These are phyloP conservation scores for Motacilla alba DNA, from an alignment of 2,113 vertebrate species.

Conservation along the genomic window DNA sequence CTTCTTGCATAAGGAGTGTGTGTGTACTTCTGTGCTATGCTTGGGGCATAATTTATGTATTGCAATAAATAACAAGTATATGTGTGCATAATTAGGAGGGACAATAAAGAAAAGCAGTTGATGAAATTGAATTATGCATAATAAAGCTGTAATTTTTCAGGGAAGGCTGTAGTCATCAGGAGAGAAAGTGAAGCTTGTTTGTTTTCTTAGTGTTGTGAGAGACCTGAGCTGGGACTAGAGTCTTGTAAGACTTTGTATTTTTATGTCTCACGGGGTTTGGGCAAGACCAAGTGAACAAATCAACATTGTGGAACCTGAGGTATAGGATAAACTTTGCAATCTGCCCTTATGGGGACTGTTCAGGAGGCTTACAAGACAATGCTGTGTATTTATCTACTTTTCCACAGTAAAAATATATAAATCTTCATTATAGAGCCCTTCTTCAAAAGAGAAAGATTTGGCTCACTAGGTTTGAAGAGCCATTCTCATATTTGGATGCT, in stretches of 20 bases:
- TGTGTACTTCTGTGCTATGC: neutral
- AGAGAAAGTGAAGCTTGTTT: neutral
- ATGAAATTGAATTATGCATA: neutral
- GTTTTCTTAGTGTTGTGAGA: neutral
- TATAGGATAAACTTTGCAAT: neutral
- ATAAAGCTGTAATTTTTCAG: slow-evolving; percentile 3
- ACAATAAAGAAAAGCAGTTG: slow-evolving; percentile 42
- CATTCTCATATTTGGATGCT: neutral
- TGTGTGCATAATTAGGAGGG: slow-evolving; percentile 10
- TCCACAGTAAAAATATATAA: neutral
- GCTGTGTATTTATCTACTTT: neutral
- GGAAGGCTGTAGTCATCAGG: neutral
- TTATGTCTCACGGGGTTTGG: neutral
- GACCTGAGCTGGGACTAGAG: neutral
- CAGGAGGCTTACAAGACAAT: neutral
- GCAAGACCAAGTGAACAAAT: neutral
- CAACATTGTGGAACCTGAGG: neutral
- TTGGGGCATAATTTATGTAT: neutral
- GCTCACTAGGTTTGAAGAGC: neutral
- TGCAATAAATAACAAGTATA: neutral
- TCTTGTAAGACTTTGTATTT: neutral
- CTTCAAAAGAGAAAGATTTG: neutral
- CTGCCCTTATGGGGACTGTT: neutral
- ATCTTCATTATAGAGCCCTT: neutral
- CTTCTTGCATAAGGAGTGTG: neutral